These are phyloP conservation scores for Calyptomena viridis DNA, from an alignment of 2,113 vertebrate species.

Conservation along the genomic window DNA sequence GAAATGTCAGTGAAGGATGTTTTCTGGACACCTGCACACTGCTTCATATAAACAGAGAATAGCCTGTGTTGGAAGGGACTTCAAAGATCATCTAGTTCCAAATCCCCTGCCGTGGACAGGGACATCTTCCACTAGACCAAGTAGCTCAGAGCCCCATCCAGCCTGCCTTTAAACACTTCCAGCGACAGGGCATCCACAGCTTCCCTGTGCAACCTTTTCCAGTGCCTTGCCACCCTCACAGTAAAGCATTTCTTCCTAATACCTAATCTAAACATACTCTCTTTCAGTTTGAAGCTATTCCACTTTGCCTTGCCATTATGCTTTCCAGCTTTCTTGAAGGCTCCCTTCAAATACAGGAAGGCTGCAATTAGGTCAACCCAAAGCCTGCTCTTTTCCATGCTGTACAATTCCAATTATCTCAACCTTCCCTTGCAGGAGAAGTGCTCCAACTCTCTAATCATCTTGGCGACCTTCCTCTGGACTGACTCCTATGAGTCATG, in stretches of 20 bases:
- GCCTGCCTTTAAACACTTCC: too few relatives aligned
- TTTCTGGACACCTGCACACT: rapidly evolving
- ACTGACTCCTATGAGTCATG: not conserved
- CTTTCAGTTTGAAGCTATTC: not conserved
- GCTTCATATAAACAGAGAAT: not conserved
- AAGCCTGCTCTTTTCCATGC: not conserved
- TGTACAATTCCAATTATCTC: not conserved
- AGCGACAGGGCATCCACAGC: too few relatives aligned
- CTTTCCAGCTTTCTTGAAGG: not conserved
- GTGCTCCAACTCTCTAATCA: not conserved
- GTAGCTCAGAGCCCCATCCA: not conserved
- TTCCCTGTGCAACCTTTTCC: not conserved
- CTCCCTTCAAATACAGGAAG: not conserved
- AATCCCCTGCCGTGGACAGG: not conserved
- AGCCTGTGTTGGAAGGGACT: not conserved
- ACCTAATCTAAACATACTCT: not conserved
- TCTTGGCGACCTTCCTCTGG: not conserved
- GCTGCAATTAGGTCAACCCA: not conserved
- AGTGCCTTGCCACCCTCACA: not conserved
- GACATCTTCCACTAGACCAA: not conserved
- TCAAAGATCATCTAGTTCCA: not conserved
- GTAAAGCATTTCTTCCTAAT: not conserved
- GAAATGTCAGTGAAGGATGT: rapidly evolving
- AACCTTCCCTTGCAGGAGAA: not conserved
- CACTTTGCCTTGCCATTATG: not conserved